These are phyloP conservation scores for Arizona elegans DNA, from an alignment of 2,113 vertebrate species.

Conservation along the genomic window DNA sequence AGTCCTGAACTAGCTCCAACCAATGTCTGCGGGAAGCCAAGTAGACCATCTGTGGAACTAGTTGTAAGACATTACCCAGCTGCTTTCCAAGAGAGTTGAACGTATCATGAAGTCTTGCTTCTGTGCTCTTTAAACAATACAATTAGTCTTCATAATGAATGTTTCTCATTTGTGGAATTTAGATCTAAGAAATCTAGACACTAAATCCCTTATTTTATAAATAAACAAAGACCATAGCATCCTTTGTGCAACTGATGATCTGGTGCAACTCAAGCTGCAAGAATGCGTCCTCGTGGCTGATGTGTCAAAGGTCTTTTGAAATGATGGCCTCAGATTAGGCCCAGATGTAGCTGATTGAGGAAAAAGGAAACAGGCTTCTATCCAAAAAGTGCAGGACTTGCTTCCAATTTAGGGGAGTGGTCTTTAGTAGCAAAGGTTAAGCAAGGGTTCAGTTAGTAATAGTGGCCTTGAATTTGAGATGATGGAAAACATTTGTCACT, in stretches of 20 bases:
- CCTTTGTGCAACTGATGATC: constrained; percentile 2
- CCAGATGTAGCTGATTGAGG: background rate
- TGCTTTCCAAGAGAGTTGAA: background rate
- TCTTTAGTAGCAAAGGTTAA: background rate
- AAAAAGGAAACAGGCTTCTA: background rate
- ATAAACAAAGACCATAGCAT: background rate
- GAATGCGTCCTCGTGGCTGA: background rate
- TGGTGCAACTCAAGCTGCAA: constrained; percentile 10
- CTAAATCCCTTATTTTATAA: background rate
- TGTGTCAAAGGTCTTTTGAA: background rate
- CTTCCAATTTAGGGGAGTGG: background rate
- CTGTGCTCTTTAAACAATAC: background rate
- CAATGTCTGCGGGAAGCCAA: background rate
- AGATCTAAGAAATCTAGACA: background rate
- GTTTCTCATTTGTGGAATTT: background rate
- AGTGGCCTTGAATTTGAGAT: background rate
- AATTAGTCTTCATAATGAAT: background rate
- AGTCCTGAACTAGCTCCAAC: background rate
- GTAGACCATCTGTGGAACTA: background rate
- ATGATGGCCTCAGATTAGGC: constrained; percentile 7
- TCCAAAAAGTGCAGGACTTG: background rate
- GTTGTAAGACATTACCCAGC: background rate
- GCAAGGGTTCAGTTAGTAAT: background rate
- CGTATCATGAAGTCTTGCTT: background rate
- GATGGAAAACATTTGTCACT: too few relatives aligned